Base-by-base conservation (phyloP, 1,140 invertebrate genomes). In the Venustaconcha ellipsiformis region DNA sequence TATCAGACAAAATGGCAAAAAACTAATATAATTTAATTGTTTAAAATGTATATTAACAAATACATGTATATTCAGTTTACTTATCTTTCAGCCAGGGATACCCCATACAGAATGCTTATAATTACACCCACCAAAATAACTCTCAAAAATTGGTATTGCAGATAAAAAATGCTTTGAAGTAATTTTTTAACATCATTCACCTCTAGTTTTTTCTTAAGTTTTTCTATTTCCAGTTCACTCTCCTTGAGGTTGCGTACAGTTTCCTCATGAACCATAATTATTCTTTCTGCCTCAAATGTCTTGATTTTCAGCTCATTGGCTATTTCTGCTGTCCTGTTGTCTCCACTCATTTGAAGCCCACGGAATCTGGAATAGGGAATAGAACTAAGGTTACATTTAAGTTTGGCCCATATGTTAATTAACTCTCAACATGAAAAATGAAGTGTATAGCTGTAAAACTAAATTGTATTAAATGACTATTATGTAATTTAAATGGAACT, bases 251-350 rank as follows among this genome's bases (percentile, higher is more conserved):
- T 89, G 62, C 83, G 85, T 30, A 87, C 74, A 26, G 86, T 85
- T 77, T 91, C 89, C 64, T 88, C 87, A 70, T 89, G 84, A 14
- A 90, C 70, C 82, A 90, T 82, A 63, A 88, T 84, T 23, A 81
- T 78, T 62, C 88, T 78, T 74, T 90, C 88, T 14, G 82, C 67
- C 66, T 90, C 90, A 84, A 89, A 89, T 58, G 83, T 79, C 78
- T 89, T 90, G 59, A 90, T 72, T 79, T 90, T 89, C 48, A 91
- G 57, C 20, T 91, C 88, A 78, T 85, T 88, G 63, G 85, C 83
- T 58, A 89, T 65, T 60, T 89, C 89, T 17, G 84, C 82, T 5
- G 87, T 37, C 56, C 83, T 81, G 62, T 77, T 87, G 63, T 90
- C 89, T 30, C 79, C 80, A 67, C 72, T 84, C 17, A 85, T 74